phyloP scores from a whole-genome alignment of 2,113 vertebrate genomes.

The Haemorhous mexicanus region DNA sequence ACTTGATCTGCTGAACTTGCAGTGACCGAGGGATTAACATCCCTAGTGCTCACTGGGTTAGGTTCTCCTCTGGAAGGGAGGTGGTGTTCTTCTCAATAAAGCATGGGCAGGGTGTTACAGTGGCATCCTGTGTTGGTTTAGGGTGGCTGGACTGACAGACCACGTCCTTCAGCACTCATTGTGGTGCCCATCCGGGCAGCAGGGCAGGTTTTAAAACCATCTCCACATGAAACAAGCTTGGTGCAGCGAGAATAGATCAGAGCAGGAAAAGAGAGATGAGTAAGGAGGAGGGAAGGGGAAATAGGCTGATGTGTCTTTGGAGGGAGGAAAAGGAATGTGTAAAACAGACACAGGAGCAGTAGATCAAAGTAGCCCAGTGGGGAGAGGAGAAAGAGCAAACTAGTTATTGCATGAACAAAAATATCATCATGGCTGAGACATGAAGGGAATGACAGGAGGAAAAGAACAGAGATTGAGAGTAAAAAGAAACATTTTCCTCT shows the following conservation, averaged over 20 bases:
- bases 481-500: slow-evolving; percentile 28
- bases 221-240: background rate
- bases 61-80: background rate
- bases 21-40: background rate
- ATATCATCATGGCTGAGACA: slow-evolving; percentile 7
- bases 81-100: background rate
- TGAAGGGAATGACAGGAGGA: slow-evolving; percentile 37
- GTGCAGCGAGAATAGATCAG: slow-evolving; percentile 35
- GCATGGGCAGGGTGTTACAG: background rate
- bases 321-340: slow-evolving; percentile 28
- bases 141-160: background rate
- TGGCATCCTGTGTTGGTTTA: background rate
- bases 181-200: background rate
- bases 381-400: slow-evolving; percentile 58
- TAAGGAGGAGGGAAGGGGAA: slow-evolving; percentile 33
- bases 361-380: slow-evolving; percentile 43
- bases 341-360: slow-evolving; percentile 6
- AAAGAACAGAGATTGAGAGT: background rate
- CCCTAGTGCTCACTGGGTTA: background rate
- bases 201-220: background rate
- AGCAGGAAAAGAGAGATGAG: slow-evolving; percentile 32
- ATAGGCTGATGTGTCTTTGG: slow-evolving; percentile 36
- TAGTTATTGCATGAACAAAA: slow-evolving; percentile 31
- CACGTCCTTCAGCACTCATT: background rate
- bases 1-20: background rate